Conservation (phyloP, 2,113 vertebrate species). For the Ciconia maguari region DNA sequence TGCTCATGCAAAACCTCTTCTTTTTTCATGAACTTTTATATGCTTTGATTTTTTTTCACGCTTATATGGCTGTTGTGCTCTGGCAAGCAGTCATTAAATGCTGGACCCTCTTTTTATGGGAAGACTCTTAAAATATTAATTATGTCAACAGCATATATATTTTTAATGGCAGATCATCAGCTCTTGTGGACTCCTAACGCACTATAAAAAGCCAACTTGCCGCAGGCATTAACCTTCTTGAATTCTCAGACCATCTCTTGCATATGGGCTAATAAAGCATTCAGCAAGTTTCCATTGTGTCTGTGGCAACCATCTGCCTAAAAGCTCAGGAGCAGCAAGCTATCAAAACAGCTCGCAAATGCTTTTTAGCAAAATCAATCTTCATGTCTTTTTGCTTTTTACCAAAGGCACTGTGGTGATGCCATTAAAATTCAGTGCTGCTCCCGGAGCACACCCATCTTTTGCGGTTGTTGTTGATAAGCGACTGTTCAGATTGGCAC, state of each 20-base stretch:
- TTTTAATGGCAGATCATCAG: not conserved
- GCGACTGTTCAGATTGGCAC: not conserved
- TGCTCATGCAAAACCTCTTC: not conserved
- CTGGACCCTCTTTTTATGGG: not conserved
- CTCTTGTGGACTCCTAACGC: not conserved
- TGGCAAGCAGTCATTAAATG: not conserved
- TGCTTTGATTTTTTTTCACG: not conserved
- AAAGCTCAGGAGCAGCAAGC: not conserved
- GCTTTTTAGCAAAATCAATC: not conserved
- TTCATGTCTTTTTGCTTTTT: not conserved
- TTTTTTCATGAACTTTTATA: not conserved
- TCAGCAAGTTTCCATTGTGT: not conserved
- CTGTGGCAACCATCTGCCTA: not conserved
- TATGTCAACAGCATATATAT: not conserved
- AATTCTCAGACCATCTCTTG: not conserved
- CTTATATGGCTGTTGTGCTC: not conserved
- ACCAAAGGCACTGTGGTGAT: not conserved
- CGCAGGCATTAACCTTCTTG: not conserved
- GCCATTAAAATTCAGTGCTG: not conserved
- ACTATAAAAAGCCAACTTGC: not conserved
- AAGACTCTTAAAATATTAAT: slow-evolving; percentile 10
- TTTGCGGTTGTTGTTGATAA: not conserved
- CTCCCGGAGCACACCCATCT: not conserved
- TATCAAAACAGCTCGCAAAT: not conserved
- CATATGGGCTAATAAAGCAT: not conserved